phyloP scores from a whole-genome alignment of 2,113 vertebrate genomes.

The Phylloscopus trochiloides region DNA sequence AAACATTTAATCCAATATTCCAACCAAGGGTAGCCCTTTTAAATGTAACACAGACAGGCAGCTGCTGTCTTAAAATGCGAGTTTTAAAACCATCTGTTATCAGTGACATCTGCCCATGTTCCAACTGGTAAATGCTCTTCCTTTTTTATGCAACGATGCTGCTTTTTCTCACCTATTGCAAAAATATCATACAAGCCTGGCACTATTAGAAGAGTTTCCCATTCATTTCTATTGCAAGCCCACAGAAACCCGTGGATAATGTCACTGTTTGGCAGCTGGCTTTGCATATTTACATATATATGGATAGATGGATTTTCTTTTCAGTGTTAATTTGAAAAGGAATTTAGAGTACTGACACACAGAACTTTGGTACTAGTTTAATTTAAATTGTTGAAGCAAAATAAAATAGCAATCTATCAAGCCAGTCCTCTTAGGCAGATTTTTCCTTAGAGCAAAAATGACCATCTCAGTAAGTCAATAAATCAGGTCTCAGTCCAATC shows the following conservation, averaged over 20 bases:
- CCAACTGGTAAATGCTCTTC: slow-evolving; percentile 10
- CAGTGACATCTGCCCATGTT: neutral
- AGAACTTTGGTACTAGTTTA: neutral
- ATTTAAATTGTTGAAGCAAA: slow-evolving; percentile 21
- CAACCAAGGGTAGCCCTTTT: neutral
- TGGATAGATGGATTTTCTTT: slow-evolving; percentile 26
- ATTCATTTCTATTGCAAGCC: neutral
- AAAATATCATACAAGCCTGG: neutral
- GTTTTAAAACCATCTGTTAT: slow-evolving; percentile 44
- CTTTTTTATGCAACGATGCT: neutral
- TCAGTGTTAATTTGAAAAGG: slow-evolving; percentile 46
- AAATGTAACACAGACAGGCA: slow-evolving; percentile 5
- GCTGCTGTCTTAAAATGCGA: neutral
- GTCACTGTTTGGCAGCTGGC: slow-evolving; percentile 20
- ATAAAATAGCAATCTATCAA: neutral
- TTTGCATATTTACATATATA: slow-evolving; percentile 41
- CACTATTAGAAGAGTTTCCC: neutral
- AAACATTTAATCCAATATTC: neutral
- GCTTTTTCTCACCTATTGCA: slow-evolving; percentile 43
- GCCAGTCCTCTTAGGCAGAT: neutral
- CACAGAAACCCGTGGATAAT: neutral
- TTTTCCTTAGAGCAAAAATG: neutral
- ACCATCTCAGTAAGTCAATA: neutral
- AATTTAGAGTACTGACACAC: neutral
- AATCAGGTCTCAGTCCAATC: neutral